A percentile compares a stretch with the other conserved stretches of the same genome.
Evolutionary conservation across 2,797 vertebrate genomes (phyloP).

Genomic region (Xenops minutus): DNA sequence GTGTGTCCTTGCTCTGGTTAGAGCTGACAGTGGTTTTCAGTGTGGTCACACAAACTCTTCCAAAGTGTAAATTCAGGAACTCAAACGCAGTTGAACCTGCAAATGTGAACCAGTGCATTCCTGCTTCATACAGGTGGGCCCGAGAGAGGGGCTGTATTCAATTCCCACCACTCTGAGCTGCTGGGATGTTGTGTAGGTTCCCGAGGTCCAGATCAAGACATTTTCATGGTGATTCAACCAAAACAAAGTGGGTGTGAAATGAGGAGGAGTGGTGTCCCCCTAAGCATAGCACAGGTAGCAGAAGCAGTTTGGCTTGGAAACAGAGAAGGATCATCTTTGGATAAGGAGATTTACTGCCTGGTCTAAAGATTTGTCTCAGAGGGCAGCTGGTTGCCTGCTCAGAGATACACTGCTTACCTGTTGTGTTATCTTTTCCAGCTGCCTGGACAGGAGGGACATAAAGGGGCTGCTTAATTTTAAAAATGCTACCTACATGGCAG

Average conservation of each 20-base stretch:
- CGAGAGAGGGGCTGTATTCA: not conserved
- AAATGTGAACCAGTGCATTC: not conserved
- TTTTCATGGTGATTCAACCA: not conserved
- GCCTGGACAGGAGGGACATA: not conserved
- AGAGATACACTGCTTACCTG: not conserved
- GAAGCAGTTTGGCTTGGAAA: not conserved
- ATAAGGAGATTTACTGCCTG: not conserved
- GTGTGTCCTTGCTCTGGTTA: not conserved
- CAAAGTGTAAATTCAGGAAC: not conserved
- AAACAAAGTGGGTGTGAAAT: not conserved
- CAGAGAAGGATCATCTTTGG: not conserved
- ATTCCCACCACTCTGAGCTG: not conserved
- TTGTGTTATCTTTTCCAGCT: rapidly evolving
- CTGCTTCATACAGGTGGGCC: not conserved
- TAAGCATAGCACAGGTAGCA: not conserved
- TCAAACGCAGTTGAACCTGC: not conserved
- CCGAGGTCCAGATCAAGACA: not conserved
- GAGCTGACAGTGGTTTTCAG: not conserved
- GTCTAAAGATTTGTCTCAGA: not conserved
- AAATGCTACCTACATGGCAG: not conserved
- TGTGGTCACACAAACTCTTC: not conserved
- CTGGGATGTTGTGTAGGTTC: not conserved
- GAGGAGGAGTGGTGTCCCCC: not conserved
- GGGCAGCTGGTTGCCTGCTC: not conserved
- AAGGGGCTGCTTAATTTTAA: not conserved